Evolutionary conservation across 2,888 invertebrate species (phyloP), one percentile per base, ranked within the genome.

Genomic region (Drosophila longiperda): DNA sequence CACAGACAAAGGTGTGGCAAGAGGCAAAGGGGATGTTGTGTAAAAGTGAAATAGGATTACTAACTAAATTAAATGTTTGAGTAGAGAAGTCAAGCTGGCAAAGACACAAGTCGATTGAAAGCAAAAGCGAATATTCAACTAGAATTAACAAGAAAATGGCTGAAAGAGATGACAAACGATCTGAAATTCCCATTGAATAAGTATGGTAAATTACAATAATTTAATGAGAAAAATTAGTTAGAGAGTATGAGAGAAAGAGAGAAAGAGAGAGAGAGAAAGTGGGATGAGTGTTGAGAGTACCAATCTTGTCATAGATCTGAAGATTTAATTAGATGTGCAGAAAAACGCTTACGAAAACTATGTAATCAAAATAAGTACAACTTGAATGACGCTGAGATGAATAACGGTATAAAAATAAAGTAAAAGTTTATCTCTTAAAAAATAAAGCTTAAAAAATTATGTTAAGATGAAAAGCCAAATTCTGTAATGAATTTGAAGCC

Each of bases 41-140:
- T 1, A 33, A 38, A 48, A 40, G 29, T 17, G 5, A 48, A n/a
- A 45, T 12, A 26, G 60, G 79, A 40, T 64, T 60, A 49, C 52
- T 53, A 65, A 57, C 69, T 62, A 63, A 74, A 78, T 76, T 48
- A 36, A 62, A 78, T 68, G 40, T 48, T 61, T 52, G 32, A 78
- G 49, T 20, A 6, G 15, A 60, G 32, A 7, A 49, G n/a, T 49
- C 26, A 48, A 45, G 57, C 61, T 67, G 49, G 29, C 8, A 29
- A 32, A 36, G 45, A 49, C 29, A 29, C 45, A 32, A 40, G 29
- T 15, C 20, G 45, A 61, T 38, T 38, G 50, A 23, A 50, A 60
- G 50, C 33, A 33, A 53, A 62, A 58, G 26, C 54, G 34, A 67
- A 62, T 38, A 67, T 34, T 61, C 48, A 53, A 57, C 15, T 42